A percentile compares a stretch with the other conserved stretches of the same genome.
These are phyloP conservation scores for Furcifer pardalis DNA, from an alignment of 2,797 vertebrate genomes.

Conservation along the genomic window DNA sequence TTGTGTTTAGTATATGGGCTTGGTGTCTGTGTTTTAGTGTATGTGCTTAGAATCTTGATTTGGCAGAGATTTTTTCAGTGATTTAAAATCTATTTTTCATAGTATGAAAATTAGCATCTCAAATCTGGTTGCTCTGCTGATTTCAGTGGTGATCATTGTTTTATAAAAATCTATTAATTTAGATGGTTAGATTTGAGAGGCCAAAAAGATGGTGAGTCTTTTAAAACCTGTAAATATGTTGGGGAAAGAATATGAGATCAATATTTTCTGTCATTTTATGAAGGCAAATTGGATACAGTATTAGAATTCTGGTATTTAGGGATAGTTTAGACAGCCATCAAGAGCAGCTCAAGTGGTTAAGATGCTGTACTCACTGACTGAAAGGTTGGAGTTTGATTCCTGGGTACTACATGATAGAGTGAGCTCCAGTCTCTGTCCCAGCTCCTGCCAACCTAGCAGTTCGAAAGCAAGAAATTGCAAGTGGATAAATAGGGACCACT, in stretches of 20 bases:
- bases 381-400: no score
- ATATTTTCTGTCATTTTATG: neutral
- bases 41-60: conserved; percentile 18
- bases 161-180: neutral
- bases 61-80: neutral
- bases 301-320: neutral
- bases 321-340: neutral
- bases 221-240: neutral
- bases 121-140: neutral
- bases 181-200: neutral
- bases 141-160: neutral
- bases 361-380: no score
- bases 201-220: neutral
- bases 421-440: no score
- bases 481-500: no score
- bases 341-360: no score
- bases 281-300: neutral
- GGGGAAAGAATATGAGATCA: neutral
- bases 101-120: neutral
- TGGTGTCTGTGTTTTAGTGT: conserved; percentile 11
- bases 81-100: neutral
- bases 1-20: conserved; percentile 11
- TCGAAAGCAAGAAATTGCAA: no score
- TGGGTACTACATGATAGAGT: no score
- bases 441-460: no score